phyloP scores from a whole-genome alignment of 2,113 vertebrate genomes.

The Rhabdornis inornatus region DNA sequence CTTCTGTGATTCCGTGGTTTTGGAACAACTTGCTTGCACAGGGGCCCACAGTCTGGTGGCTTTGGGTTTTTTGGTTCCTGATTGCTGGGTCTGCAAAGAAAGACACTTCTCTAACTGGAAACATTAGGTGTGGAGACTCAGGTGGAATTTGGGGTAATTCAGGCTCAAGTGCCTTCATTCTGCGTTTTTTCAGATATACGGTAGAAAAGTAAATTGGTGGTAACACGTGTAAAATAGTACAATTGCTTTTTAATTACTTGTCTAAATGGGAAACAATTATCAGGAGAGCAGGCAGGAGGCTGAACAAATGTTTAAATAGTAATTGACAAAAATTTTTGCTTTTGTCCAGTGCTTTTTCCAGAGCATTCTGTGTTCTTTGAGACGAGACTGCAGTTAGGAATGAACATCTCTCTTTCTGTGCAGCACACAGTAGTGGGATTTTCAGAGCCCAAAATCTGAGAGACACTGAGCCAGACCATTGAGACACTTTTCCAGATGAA shows the following conservation, averaged over 20 bases:
- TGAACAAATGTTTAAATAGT: conserved; percentile 20
- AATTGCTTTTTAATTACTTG: conserved; percentile 59
- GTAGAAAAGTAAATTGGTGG: neutral
- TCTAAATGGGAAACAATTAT: conserved; percentile 35
- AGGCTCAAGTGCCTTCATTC: neutral
- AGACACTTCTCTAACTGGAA: neutral
- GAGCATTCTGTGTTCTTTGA: neutral
- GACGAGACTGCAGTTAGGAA: neutral
- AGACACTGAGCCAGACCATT: neutral
- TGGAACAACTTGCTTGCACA: neutral
- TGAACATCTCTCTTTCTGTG: neutral
- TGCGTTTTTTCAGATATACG: neutral
- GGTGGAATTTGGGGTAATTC: neutral
- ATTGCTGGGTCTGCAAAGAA: neutral
- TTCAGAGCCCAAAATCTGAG: neutral
- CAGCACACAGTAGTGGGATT: neutral
- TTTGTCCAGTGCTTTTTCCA: neutral
- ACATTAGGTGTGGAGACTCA: neutral
- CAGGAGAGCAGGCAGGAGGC: neutral
- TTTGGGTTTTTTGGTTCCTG: neutral
- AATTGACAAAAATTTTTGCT: neutral
- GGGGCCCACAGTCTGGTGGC: no score
- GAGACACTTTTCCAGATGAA: neutral
- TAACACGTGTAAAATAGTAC: neutral
- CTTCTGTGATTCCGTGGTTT: neutral